Percentiles rank a stretch among this genome's conserved stretches.
Evolutionary conservation across 2,113 vertebrate species (phyloP).

Genomic region (Xiphias gladius): DNA sequence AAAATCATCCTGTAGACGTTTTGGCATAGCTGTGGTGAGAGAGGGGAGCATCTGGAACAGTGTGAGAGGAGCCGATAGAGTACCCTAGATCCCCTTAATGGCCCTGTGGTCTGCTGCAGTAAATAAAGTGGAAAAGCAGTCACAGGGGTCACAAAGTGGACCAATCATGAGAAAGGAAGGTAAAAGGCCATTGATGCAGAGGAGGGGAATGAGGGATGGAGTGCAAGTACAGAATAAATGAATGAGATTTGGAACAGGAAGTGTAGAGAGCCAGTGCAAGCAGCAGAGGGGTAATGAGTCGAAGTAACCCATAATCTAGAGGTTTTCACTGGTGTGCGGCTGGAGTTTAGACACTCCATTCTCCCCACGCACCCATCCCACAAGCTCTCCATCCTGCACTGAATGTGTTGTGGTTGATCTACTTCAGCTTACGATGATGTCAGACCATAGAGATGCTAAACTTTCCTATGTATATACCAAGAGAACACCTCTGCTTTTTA

Average conservation of each 20-base stretch:
- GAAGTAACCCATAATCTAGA: slow-evolving; percentile 63
- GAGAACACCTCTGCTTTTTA: slow-evolving; percentile 54
- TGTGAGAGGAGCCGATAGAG: slow-evolving; percentile 51
- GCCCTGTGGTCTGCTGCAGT: slow-evolving; percentile 75
- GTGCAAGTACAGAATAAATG: slow-evolving; percentile 54
- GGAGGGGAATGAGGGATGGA: slow-evolving; percentile 14
- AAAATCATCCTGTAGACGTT: slow-evolving; percentile 65
- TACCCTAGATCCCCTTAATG: slow-evolving; percentile 65
- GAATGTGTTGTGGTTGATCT: slow-evolving; percentile 2
- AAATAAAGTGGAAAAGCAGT: slow-evolving; percentile 80
- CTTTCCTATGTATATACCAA: slow-evolving; percentile 25
- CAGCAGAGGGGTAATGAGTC: slow-evolving; percentile 44
- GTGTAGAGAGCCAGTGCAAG: slow-evolving; percentile 25
- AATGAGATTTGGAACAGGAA: slow-evolving; percentile 43
- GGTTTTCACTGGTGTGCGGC: slow-evolving; percentile 49
- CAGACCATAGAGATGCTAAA: slow-evolving; percentile 43
- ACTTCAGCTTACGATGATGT: slow-evolving; percentile 51
- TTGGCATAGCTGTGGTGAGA: slow-evolving; percentile 71
- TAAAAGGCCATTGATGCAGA: slow-evolving; percentile 44
- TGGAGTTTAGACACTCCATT: slow-evolving; percentile 25
- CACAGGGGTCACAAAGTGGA: slow-evolving; percentile 63
- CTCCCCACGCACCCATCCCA: slow-evolving; percentile 13
- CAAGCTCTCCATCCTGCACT: slow-evolving; percentile 20
- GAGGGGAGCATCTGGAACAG: slow-evolving; percentile 61
- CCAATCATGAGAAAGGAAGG: slow-evolving; percentile 44